A percentile compares a stretch with the other conserved stretches of the same genome.
Evolutionary conservation across 1,140 invertebrate species (phyloP).

Genomic region (Caenorhabditis elegans): DNA sequence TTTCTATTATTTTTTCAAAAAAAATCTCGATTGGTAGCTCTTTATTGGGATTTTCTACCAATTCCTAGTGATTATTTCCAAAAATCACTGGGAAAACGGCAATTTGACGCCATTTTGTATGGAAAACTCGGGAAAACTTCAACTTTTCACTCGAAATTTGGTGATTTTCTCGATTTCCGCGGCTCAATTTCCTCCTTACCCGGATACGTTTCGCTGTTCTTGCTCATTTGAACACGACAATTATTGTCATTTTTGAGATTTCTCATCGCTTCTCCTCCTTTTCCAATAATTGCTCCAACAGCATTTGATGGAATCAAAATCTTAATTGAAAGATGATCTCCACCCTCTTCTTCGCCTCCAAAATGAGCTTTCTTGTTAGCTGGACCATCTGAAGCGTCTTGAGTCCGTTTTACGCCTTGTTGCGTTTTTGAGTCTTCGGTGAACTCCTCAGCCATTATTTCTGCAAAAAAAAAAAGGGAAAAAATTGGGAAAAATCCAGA

Average conservation of each 20-base stretch:
- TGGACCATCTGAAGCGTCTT: constrained; percentile 55
- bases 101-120: no score
- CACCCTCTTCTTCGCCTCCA: constrained; percentile 49
- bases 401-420: constrained; percentile 55
- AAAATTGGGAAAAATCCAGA: no score
- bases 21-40: no score
- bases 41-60: no score
- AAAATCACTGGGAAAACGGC: no score
- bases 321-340: constrained; percentile 52
- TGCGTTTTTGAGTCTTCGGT: not conserved
- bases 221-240: constrained; percentile 65
- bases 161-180: no score
- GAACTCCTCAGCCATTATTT: constrained; percentile 3
- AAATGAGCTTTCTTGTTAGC: constrained; percentile 61
- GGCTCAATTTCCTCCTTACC: constrained; percentile 49
- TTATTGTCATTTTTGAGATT: constrained; percentile 60
- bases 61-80: no score
- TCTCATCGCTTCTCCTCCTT: constrained; percentile 64
- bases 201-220: constrained; percentile 64
- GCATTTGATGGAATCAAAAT: constrained; percentile 61
- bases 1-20: no score
- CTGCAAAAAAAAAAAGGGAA: not conserved
- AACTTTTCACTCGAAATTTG: no score
- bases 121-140: no score
- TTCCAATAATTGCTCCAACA: constrained; percentile 65